A percentile compares a stretch with the other conserved stretches of the same genome.
Evolutionary conservation across 2,113 vertebrate genomes (phyloP).

Genomic region (Scatophagus argus): DNA sequence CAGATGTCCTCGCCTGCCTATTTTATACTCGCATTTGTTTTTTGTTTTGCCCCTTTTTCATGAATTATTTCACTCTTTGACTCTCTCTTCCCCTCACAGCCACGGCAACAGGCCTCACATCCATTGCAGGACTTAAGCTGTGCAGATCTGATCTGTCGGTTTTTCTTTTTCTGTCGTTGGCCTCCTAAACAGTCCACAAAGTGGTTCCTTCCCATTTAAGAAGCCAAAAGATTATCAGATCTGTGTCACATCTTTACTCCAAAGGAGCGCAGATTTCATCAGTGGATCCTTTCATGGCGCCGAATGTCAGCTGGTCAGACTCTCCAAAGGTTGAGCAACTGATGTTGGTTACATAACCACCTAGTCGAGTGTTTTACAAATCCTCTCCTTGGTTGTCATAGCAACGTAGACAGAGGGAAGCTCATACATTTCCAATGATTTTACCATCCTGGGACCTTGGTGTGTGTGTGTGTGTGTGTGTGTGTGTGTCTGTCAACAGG

Average conservation of each 20-base stretch:
- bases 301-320: conserved; percentile 46
- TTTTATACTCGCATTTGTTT: neutral
- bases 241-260: conserved; percentile 39
- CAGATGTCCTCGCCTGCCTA: neutral
- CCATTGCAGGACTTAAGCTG: neutral
- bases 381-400: conserved; percentile 66
- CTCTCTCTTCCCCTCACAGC: neutral
- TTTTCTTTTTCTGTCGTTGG: too few species aligned
- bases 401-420: conserved; percentile 58
- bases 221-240: conserved; percentile 51
- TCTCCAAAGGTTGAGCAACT: conserved; percentile 14
- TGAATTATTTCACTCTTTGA: neutral
- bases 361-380: conserved; percentile 49
- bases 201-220: conserved; percentile 23
- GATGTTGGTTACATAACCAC: conserved; percentile 55
- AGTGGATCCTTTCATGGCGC: conserved; percentile 37
- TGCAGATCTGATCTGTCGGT: conserved; percentile 37
- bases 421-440: conserved; percentile 58
- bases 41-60: neutral
- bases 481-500: conserved; percentile 46
- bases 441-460: conserved; percentile 38
- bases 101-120: neutral
- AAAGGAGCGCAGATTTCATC: conserved; percentile 33
- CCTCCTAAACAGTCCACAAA: conserved; percentile 6
- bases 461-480: conserved; percentile 16